Conservation (phyloP, 1,140 invertebrate species). For the Meloidogyne exigua region DNA sequence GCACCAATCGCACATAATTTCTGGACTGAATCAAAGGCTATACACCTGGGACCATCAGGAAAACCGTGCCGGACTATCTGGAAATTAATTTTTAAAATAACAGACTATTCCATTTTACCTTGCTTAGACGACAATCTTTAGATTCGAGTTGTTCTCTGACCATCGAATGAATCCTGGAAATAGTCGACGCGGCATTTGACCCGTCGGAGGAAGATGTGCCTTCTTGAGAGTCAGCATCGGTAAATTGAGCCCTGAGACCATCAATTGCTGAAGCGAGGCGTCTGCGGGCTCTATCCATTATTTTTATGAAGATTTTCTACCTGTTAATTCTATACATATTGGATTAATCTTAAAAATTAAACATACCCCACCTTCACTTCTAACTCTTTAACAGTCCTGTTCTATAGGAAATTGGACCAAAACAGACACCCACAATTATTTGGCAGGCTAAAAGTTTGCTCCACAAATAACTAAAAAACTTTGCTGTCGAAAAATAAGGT, state of each 20-base stretch:
- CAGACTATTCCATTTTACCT: neutral
- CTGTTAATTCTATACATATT: neutral
- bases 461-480: no score
- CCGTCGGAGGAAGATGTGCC: neutral
- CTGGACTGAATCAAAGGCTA: slow-evolving; percentile 96
- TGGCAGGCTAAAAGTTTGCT: neutral
- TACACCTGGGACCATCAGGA: slow-evolving; percentile 89
- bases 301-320: neutral
- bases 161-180: neutral
- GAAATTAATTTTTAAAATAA: slow-evolving; percentile 10
- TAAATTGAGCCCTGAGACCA: slow-evolving; percentile 14
- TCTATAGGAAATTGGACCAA: neutral
- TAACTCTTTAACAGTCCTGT: neutral
- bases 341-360: neutral
- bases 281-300: slow-evolving; percentile 25
- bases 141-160: slow-evolving; percentile 12
- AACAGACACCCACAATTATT: neutral
- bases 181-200: slow-evolving; percentile 5
- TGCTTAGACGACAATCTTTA: neutral
- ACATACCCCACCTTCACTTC: neutral
- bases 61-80: slow-evolving; percentile 78
- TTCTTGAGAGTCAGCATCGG: slow-evolving; percentile 17
- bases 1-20: slow-evolving; percentile 92
- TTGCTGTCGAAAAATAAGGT: no score
- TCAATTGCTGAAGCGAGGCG: slow-evolving; percentile 23